Evolutionary conservation across 2,113 vertebrate genomes (phyloP), one percentile per base, ranked within the genome.

Genomic region (Tympanuchus pallidicinctus): DNA sequence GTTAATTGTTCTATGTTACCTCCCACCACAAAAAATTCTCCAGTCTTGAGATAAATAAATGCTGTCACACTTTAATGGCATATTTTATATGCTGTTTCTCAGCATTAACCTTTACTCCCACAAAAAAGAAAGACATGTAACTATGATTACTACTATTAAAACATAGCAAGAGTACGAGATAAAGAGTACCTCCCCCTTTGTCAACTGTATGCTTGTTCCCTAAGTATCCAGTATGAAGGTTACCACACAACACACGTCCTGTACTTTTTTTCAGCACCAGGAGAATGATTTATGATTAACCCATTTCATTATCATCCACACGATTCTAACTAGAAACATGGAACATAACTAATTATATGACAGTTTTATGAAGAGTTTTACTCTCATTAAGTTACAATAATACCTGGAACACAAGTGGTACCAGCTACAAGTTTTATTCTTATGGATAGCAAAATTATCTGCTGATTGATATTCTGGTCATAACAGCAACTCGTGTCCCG

Each of bases 321-420:
- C 3, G 28, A 70, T 43, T 80, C 42, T 0, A 0, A 25, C 27
- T 10, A 75, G 34, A 38, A 89, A 86, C 30, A 45, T 0, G 8
- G 32, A 94, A 72, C 18, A 64, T 42, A 21, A 72, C 57, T 59
- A 75, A 27, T 48, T 54, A 38, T 24, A 76, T 85, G 32, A 93
- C 45, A 32, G 38, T 38, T 38, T 38, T 38, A 38, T 38, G 38
- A 38, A 38, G 34, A 80, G 48, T 77, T 95, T 66, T 82, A 64
- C 47, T 82, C 28, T 79, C 38, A 72, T 77, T 86, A 91, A 89
- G 59, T 40, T 56, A 88, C 20, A 88, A 30, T 25, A 80, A 30
- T 59, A 88, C 16, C 56, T 71, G 22, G 42, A 77, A 65, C n/a
- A 71, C 15, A 76, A 66, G 24, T 84, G 88, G 34, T 13, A 83